Base-by-base conservation (phyloP, 2,888 invertebrate genomes). In the Luffia ferchaultella region DNA sequence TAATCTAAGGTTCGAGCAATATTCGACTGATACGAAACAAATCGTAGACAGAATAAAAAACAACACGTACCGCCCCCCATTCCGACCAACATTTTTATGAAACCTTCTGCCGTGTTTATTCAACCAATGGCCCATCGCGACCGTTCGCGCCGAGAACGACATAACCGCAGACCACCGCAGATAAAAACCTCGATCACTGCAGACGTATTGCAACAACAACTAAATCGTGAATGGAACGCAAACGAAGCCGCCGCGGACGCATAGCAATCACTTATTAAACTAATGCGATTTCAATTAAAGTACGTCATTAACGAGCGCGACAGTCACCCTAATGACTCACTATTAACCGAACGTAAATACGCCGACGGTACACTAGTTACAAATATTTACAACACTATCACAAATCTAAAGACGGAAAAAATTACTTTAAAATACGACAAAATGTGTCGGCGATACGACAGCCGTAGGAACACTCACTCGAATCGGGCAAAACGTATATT, bases 221-320 rank as follows among this genome's bases (percentile, higher is more conserved):
- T 68, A 68, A 63, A 2, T 16, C 20, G 12, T 12, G 30, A 30
- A 30, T 12, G 30, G 30, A 12, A 12, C 48, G 52, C 51, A 42
- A 53, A 52, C 49, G 44, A 46, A 50, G 50, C 54, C 52, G 49
- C 45, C 46, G 53, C 40, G 43, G 20, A 60, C 57, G 74, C 73
- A 73, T 65, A 68, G 73, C 76, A 76, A 77, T 76, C 77, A 76
- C 73, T 66, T n/a, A n/a, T n/a, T n/a, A 69, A 67, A 75, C 73
- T 77, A 82, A 82, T 78, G 77, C 77, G 76, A 78, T 79, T 78
- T 78, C 68, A 75, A 72, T 65, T 66, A 70, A 73, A 77, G 70
- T 30, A 68, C 64, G 70, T 73, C 61, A 68, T 68, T 78, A 77
- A 78, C 70, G 75, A 75, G 70, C 65, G 64, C 68, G 70, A 73